A percentile compares a stretch with the other conserved stretches of the same genome.
Conservation (phyloP, 2,888 invertebrate species). For the Notocelia uddmanniana region DNA sequence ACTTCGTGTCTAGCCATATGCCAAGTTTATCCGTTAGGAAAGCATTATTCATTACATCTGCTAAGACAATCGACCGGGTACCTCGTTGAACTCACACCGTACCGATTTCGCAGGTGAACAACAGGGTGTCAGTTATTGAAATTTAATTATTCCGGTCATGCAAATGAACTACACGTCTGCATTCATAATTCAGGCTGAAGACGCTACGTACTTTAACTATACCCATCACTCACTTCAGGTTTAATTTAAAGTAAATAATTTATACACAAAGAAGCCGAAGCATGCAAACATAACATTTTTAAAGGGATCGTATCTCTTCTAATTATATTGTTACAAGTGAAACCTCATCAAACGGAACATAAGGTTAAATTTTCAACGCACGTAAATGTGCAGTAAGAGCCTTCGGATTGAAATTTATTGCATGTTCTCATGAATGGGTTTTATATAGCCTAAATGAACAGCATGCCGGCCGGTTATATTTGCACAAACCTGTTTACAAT, state of each 20-base stretch:
- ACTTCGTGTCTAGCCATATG: too few species aligned
- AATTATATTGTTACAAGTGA: slow-evolving; percentile 28
- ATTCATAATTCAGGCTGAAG: slow-evolving; percentile 1
- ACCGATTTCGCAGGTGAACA: too few species aligned
- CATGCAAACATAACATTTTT: neutral
- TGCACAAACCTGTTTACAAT: slow-evolving; percentile 59
- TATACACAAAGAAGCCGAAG: slow-evolving; percentile 11
- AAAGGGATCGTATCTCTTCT: slow-evolving; percentile 13
- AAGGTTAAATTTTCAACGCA: slow-evolving; percentile 25
- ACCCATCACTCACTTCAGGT: slow-evolving; percentile 6
- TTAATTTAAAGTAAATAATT: slow-evolving; percentile 9
- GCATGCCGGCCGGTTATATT: slow-evolving; percentile 63
- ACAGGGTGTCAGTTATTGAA: too few species aligned
- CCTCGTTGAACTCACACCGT: too few species aligned
- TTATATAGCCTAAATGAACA: slow-evolving; percentile 57
- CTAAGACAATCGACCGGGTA: too few species aligned
- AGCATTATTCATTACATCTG: too few species aligned
- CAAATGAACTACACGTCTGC: neutral
- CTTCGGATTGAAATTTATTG: slow-evolving; percentile 42
- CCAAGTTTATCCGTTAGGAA: too few species aligned
- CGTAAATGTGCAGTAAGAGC: slow-evolving; percentile 11
- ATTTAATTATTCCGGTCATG: neutral
- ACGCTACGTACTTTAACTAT: neutral
- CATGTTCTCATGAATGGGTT: slow-evolving; percentile 65
- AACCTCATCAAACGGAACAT: slow-evolving; percentile 13